phyloP scores from a whole-genome alignment of 2,888 invertebrate species.

The Xanthia togata region DNA sequence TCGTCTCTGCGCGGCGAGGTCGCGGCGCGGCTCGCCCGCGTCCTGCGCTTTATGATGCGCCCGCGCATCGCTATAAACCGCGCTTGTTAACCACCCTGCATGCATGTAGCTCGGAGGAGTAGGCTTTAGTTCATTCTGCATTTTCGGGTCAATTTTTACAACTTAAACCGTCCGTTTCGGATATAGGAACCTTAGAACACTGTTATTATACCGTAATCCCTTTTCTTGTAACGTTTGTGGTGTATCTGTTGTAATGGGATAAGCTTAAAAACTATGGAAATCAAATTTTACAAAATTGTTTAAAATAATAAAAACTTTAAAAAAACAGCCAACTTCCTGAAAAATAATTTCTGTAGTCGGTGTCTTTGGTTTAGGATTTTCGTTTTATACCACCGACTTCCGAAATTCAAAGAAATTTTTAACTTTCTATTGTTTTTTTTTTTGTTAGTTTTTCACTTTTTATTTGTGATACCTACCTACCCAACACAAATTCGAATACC shows the following conservation, averaged over 20 bases:
- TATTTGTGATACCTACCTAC: too few relatives aligned
- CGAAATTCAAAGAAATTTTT: too few relatives aligned
- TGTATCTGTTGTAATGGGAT: background rate
- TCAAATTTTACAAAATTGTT: background rate
- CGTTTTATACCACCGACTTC: too few relatives aligned
- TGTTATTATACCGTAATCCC: too few relatives aligned
- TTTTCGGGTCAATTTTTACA: background rate
- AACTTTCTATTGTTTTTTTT: too few relatives aligned
- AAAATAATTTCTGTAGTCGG: too few relatives aligned
- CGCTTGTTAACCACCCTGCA: slow-evolving; percentile 67
- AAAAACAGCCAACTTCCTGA: too few relatives aligned
- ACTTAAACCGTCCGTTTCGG: background rate
- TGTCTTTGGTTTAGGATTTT: too few relatives aligned
- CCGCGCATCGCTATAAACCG: slow-evolving; percentile 65
- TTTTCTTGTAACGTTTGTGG: background rate
- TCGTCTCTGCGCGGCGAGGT: slow-evolving; percentile 12
- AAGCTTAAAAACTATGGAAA: background rate
- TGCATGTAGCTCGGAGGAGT: background rate
- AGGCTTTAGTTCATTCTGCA: background rate
- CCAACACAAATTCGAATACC: too few relatives aligned
- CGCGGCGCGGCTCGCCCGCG: slow-evolving; percentile 6
- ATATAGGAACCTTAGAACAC: background rate
- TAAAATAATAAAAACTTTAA: too few relatives aligned
- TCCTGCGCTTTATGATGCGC: slow-evolving; percentile 45
- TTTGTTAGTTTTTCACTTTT: too few relatives aligned